Evolutionary conservation across 1,140 invertebrate species (phyloP).

Genomic region (Ceratina calcarata): DNA sequence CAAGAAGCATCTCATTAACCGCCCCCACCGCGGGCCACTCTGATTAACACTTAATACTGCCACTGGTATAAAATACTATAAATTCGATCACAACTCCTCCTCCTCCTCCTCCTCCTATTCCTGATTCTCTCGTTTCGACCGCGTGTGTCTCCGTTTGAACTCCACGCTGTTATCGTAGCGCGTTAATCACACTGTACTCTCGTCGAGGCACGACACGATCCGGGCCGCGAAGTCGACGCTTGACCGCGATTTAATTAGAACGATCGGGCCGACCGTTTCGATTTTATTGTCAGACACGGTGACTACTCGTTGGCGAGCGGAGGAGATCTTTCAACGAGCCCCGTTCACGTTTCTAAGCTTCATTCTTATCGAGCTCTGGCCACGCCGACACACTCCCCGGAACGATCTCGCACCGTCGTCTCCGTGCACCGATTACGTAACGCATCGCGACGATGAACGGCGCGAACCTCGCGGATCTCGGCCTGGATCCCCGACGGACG

Average conservation of each 20-base stretch:
- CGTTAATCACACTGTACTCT: not conserved
- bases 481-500: not conserved
- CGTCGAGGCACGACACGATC: not conserved
- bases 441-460: not conserved
- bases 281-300: slow-evolving; percentile 38
- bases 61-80: slow-evolving; percentile 8
- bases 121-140: no score
- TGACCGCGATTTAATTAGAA: not conserved
- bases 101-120: no score
- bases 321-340: not conserved
- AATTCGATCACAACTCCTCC: not conserved
- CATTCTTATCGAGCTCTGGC: slow-evolving; percentile 12
- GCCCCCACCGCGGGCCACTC: not conserved
- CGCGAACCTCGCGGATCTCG: not conserved
- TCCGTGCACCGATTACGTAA: slow-evolving; percentile 48
- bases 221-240: not conserved
- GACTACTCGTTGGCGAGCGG: no score
- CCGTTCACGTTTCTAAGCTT: slow-evolving; percentile 11
- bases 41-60: not conserved
- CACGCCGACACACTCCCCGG: not conserved
- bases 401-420: slow-evolving; percentile 21
- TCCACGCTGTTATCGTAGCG: no score
- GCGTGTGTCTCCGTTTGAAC: no score
- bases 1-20: slow-evolving; percentile 41
- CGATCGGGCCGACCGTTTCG: not conserved